Evolutionary conservation across 2,797 vertebrate species (phyloP).

Genomic region (Hippoglossus hippoglossus): DNA sequence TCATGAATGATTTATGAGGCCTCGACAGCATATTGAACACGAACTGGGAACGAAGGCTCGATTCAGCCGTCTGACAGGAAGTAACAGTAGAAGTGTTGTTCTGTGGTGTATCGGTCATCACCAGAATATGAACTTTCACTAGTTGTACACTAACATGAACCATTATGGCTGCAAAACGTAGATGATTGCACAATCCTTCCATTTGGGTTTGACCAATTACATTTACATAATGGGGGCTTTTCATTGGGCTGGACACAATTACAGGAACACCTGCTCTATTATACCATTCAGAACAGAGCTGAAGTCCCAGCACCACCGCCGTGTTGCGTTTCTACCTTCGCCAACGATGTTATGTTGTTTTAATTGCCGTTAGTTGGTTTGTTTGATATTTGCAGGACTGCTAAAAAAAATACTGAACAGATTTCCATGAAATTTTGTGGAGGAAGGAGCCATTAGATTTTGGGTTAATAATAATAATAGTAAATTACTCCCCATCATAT

Average conservation of each 20-base stretch:
- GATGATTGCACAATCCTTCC: not conserved
- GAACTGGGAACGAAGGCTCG: constrained; percentile 25
- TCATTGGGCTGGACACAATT: not conserved
- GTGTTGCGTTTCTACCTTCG: not conserved
- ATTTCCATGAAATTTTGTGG: no score
- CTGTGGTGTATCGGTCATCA: not conserved
- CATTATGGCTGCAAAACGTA: not conserved
- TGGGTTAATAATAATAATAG: no score
- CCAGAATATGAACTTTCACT: not conserved
- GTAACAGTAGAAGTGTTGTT: not conserved
- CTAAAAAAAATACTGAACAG: no score
- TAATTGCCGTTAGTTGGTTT: no score
- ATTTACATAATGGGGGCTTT: not conserved
- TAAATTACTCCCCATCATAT: no score
- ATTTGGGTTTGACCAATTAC: no score
- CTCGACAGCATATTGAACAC: constrained; percentile 31
- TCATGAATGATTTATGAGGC: constrained; percentile 68
- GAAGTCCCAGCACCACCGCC: not conserved
- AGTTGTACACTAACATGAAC: not conserved
- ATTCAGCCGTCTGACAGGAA: constrained; percentile 24
- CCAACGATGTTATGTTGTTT: not conserved
- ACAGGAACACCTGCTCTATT: not conserved
- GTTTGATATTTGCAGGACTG: no score
- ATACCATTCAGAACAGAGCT: not conserved
- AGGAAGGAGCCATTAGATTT: no score